phyloP scores from a whole-genome alignment of 2,888 invertebrate species.

The Lasioglossum calceatum region DNA sequence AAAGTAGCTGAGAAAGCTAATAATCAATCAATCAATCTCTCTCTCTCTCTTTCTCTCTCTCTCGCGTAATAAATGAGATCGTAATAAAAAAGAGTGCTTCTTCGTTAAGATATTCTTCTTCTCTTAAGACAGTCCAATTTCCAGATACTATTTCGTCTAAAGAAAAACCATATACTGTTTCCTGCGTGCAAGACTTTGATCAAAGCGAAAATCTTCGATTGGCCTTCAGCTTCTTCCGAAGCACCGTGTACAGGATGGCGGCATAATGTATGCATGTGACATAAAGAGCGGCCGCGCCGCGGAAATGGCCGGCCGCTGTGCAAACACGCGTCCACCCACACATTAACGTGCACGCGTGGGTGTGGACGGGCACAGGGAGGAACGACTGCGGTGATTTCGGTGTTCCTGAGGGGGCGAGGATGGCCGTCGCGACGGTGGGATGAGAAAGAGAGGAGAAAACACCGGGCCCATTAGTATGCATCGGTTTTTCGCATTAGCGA shows the following conservation, averaged over 20 bases:
- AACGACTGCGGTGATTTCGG: slow-evolving; percentile 39
- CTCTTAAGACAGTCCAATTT: too few species aligned
- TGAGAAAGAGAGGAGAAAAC: slow-evolving; percentile 56
- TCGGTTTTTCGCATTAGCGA: slow-evolving; percentile 84
- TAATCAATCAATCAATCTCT: too few species aligned
- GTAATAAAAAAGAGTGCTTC: too few species aligned
- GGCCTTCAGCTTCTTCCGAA: slow-evolving; percentile 10
- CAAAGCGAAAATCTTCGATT: slow-evolving; percentile 19
- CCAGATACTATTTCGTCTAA: neutral
- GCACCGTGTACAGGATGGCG: slow-evolving; percentile 18
- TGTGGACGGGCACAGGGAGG: slow-evolving; percentile 4
- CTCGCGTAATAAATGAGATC: too few species aligned
- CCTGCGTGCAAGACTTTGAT: neutral
- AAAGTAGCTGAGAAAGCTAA: too few species aligned
- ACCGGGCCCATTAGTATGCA: slow-evolving; percentile 82
- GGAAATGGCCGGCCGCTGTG: slow-evolving; percentile 68
- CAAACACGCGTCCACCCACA: slow-evolving; percentile 46
- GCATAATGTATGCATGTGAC: slow-evolving; percentile 78
- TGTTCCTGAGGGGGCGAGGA: slow-evolving; percentile 17
- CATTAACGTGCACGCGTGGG: slow-evolving; percentile 11
- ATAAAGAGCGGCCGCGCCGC: slow-evolving; percentile 71
- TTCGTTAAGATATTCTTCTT: too few species aligned
- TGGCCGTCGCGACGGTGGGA: neutral
- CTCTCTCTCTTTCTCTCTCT: too few species aligned
- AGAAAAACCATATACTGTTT: neutral